A percentile compares a stretch with the other conserved stretches of the same genome.
Evolutionary conservation across 2,888 invertebrate species (phyloP).

Genomic region (Agrypnus murinus): DNA sequence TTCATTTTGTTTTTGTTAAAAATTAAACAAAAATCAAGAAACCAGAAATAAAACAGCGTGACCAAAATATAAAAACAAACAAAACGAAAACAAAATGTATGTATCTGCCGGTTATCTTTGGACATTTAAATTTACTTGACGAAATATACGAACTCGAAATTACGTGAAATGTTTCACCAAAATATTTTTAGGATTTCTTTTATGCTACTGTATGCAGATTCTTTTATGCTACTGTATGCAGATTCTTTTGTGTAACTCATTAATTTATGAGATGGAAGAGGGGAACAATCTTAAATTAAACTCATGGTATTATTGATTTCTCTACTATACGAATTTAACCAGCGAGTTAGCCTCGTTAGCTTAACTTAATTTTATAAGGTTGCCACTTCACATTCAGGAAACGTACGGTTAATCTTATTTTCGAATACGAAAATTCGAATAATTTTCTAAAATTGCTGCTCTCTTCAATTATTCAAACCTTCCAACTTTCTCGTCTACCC

Average conservation of each 20-base stretch:
- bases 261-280: neutral
- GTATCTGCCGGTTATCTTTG: neutral
- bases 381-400: slow-evolving; percentile 44
- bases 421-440: slow-evolving; percentile 43
- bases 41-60: slow-evolving; percentile 16
- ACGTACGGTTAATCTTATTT: slow-evolving; percentile 49
- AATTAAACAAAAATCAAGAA: neutral
- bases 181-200: slow-evolving; percentile 4
- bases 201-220: neutral
- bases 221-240: neutral
- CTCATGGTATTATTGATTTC: slow-evolving; percentile 41
- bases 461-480: slow-evolving; percentile 46
- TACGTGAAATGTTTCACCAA: slow-evolving; percentile 20
- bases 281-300: slow-evolving; percentile 14
- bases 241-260: slow-evolving; percentile 7
- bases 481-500: slow-evolving; percentile 31
- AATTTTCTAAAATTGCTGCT: slow-evolving; percentile 49
- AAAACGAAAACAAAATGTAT: neutral
- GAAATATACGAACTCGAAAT: slow-evolving; percentile 13
- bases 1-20: neutral
- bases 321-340: slow-evolving; percentile 38
- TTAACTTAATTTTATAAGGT: slow-evolving; percentile 47
- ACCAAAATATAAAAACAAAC: slow-evolving; percentile 17
- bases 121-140: slow-evolving; percentile 21
- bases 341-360: slow-evolving; percentile 44